Conservation (phyloP, 2,113 vertebrate genomes). For the Lichenostomus cassidix region DNA sequence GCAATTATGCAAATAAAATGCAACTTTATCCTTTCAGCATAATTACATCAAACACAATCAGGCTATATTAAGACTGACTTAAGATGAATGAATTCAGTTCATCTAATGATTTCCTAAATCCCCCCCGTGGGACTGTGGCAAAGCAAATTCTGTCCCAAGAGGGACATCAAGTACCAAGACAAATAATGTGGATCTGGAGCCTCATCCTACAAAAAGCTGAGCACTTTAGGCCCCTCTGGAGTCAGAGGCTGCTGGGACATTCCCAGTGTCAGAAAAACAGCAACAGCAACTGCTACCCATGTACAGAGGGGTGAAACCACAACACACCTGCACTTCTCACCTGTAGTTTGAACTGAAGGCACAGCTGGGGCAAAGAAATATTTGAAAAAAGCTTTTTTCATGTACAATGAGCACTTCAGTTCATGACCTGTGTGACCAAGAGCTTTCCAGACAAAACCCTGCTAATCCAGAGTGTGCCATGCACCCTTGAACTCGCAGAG, state of each 20-base stretch:
- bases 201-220: neutral
- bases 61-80: slow-evolving; percentile 54
- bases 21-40: slow-evolving; percentile 61
- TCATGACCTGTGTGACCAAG: too few species aligned
- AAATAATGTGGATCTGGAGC: neutral
- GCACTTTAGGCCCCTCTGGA: neutral
- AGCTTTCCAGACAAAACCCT: neutral
- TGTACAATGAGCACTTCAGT: neutral
- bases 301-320: neutral
- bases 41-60: slow-evolving; percentile 64
- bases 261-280: neutral
- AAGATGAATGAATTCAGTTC: slow-evolving; percentile 15
- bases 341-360: neutral
- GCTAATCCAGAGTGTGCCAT: neutral
- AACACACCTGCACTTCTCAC: neutral
- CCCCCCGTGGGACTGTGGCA: neutral
- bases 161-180: neutral
- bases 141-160: slow-evolving; percentile 18
- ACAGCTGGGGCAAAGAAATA: rapidly evolving
- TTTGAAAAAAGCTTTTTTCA: neutral
- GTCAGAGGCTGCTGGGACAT: neutral
- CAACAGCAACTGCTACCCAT: rapidly evolving
- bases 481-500: neutral
- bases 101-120: slow-evolving; percentile 32
- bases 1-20: slow-evolving; percentile 58